Evolutionary conservation across 2,888 invertebrate species (phyloP), one percentile per base, ranked within the genome.

Genomic region (Apodemia duryi): DNA sequence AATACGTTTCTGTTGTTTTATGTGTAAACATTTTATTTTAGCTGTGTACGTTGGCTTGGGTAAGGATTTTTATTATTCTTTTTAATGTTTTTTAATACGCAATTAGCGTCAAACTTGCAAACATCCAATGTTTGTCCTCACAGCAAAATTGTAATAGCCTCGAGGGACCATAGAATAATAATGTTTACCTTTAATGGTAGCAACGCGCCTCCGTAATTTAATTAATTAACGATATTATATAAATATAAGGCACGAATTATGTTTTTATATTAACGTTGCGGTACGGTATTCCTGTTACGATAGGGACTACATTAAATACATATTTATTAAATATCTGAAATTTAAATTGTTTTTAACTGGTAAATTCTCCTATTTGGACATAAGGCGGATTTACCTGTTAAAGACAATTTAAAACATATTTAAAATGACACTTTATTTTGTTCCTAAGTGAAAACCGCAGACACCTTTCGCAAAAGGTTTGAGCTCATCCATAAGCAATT

Each of bases 201-300:
- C 29, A 54, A 54, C 54, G 54, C 54, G 29, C 54, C 54, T 57
- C 10, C 54, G 0, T 32, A 57, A 57, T 57, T 32, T 57, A 57
- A 57, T 57, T 57, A 57, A 57, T 57, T 57, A 46, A 57, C 29
- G 54, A 57, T 57, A 57, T 32, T 2, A 57, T 57, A 57, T 54
- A 54, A 52, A 52, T 52, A 28, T 28, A 9, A 57, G 28, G 32
- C 13, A 57, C 5, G 32, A 57, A 32, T 57, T 11, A 57, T 57
- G 10, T 57, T 57, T 57, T 57, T 32, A 28, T 28, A 54, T 54
- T 54, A 54, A 29, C 29, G 28, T 21, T 21, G 21, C 21, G 21
- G 21, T 21, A 21, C 28, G 10, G 2, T 29, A 29, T 29, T 3
- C 7, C 54, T 29, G 1, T 28, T 54, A 54, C 9, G 29, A 0